phyloP scores from a whole-genome alignment of 2,888 invertebrate genomes.

The Cheilosia vernalis region DNA sequence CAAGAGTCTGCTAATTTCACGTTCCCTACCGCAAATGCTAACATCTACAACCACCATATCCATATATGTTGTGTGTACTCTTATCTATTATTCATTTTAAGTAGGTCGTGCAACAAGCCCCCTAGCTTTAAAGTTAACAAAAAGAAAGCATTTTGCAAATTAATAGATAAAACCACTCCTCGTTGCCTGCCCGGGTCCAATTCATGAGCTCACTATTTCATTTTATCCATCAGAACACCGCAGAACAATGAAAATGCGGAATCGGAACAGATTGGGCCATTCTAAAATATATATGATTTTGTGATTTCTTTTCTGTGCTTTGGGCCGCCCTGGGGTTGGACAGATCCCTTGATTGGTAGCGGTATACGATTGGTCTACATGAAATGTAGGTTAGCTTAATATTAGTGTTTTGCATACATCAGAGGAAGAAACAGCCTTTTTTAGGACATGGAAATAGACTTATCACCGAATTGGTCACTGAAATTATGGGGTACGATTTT shows the following conservation, averaged over 20 bases:
- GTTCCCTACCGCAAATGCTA: not conserved
- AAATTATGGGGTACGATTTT: not conserved
- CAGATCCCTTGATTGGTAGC: too few relatives aligned
- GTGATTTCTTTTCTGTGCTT: not conserved
- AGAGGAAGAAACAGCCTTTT: too few relatives aligned
- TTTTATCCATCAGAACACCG: conserved; percentile 3
- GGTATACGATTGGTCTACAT: too few relatives aligned
- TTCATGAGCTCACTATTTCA: not conserved
- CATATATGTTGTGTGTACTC: conserved; percentile 2
- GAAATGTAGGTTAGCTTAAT: too few relatives aligned
- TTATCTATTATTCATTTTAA: conserved; percentile 14
- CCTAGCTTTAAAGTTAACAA: conserved; percentile 26
- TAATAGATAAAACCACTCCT: conserved; percentile 6
- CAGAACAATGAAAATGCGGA: conserved; percentile 20
- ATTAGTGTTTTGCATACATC: too few relatives aligned
- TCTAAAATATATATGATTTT: not conserved
- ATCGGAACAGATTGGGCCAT: conserved; percentile 12
- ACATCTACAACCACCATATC: not conserved
- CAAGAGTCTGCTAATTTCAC: not conserved
- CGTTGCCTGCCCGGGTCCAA: not conserved
- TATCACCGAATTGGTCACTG: conserved; percentile 3
- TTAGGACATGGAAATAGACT: conserved; percentile 25
- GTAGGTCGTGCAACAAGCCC: conserved; percentile 55
- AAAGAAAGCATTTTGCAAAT: conserved; percentile 31
- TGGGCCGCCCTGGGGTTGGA: too few relatives aligned